Evolutionary conservation across 2,888 invertebrate genomes (phyloP), one percentile per base, ranked within the genome.

Genomic region (Seira ritae): DNA sequence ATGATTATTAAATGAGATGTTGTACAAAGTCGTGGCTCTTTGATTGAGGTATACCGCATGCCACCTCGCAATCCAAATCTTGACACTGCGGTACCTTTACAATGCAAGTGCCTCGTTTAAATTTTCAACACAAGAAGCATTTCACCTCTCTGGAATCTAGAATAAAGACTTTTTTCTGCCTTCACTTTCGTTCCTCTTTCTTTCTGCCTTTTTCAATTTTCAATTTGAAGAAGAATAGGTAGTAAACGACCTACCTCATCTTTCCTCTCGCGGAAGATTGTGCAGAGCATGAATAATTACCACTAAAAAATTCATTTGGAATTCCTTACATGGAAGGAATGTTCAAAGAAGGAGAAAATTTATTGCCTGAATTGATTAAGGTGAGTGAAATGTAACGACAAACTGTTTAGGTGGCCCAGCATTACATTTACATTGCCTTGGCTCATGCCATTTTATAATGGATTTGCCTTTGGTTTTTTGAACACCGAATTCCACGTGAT

Each of bases 1-100:
- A 84, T 84, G 81, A 80, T 84, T 84, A 84, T 84, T 86, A 86
- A 84, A 86, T 84, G 84, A 84, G 81, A 86, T 84, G 86, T 84
- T 81, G 81, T 78, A 79, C 73, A 62, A 84, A 78, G 79, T 72
- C 77, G 72, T 81, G 81, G 79, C 71, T 84, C 86, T 86, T 82
- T 86, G 81, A 85, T 86, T 86, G 72, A 72, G 68, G 42, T 70
- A 68, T 80, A 78, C 79, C 81, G 84, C 82, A 81, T 80, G 72
- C 77, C 85, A 79, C 82, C 85, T 83, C 65, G 65, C 60, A 80
- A 85, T 85, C 79, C 80, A 83, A 80, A 80, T 82, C 76, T 81
- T 81, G 76, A 81, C 81, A 81, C 81, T 76, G 81, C 75, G 81
- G 81, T 67, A 70, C 62, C 74, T 80, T 80, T 69, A 67, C 60